phyloP scores from a whole-genome alignment of 2,888 invertebrate species.

The Gonocerus acuteangulatus region DNA sequence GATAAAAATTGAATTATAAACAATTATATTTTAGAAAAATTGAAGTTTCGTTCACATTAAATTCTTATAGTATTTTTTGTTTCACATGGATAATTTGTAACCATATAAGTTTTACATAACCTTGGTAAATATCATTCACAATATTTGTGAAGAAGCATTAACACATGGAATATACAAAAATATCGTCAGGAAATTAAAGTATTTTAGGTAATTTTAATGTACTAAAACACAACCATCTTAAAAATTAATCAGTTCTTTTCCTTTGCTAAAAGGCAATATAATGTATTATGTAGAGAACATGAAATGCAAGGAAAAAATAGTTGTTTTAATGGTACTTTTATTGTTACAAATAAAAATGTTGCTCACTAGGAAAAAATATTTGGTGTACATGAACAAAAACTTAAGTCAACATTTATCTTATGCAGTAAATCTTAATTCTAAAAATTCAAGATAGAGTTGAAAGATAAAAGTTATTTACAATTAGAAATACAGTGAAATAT shows the following conservation, averaged over 20 bases:
- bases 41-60: too few species aligned
- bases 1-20: too few species aligned
- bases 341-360: background rate
- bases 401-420: background rate
- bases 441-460: background rate
- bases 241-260: background rate
- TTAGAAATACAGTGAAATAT: conserved; percentile 1
- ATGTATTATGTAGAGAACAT: too few species aligned
- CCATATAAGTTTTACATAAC: too few species aligned
- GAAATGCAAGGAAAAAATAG: background rate
- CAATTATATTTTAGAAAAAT: too few species aligned
- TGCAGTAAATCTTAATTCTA: background rate
- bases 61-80: too few species aligned
- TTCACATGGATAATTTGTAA: too few species aligned
- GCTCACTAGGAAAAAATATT: background rate
- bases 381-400: background rate
- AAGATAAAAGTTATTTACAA: background rate
- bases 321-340: background rate
- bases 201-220: background rate
- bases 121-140: too few species aligned
- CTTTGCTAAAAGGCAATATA: too few species aligned
- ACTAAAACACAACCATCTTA: background rate
- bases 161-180: background rate
- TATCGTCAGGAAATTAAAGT: background rate
- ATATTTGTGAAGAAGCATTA: too few species aligned